Evolutionary conservation across 1,140 invertebrate species (phyloP).

Genomic region (Mya arenaria): DNA sequence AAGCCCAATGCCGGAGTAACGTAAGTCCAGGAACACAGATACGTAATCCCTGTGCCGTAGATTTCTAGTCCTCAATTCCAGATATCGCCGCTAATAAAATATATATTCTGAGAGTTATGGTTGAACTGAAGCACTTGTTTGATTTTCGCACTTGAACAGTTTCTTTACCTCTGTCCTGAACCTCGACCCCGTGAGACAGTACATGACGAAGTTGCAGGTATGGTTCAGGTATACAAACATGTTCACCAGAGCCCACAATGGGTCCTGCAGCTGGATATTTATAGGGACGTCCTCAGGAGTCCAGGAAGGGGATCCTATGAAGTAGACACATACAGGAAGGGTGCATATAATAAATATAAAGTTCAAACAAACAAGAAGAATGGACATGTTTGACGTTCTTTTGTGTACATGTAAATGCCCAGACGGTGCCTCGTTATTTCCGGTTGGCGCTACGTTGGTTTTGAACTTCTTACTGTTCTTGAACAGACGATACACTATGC

Average conservation of each 20-base stretch:
- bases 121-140: too few species aligned
- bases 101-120: too few species aligned
- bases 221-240: constrained; percentile 14
- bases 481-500: background rate
- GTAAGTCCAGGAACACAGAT: too few species aligned
- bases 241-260: constrained; percentile 13
- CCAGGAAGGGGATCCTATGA: background rate
- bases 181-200: background rate
- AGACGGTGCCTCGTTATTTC: background rate
- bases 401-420: background rate
- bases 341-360: constrained; percentile 4
- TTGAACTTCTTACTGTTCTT: background rate
- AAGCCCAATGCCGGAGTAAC: too few species aligned
- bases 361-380: background rate
- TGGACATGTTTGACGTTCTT: background rate
- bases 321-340: background rate
- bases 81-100: too few species aligned
- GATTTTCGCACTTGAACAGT: background rate
- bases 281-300: background rate
- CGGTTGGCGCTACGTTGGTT: background rate
- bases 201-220: constrained; percentile 4
- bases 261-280: background rate
- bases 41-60: too few species aligned
- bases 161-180: constrained; percentile 25
- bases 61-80: too few species aligned